Conservation (phyloP, 64 coral and sea anemone genomes). For the Trachythela sp. region DNA sequence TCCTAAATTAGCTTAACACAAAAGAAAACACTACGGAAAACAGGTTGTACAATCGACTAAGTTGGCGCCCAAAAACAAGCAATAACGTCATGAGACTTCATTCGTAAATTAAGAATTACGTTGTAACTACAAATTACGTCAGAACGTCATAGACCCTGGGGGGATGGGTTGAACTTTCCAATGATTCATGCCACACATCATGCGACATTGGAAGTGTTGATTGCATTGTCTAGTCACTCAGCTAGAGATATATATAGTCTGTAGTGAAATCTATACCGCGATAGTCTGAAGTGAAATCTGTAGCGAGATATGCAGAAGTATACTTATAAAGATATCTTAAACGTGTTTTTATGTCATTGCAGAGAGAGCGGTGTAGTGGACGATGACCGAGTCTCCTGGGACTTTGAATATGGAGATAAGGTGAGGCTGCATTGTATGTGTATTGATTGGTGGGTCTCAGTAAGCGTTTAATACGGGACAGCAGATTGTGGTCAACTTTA, state of each 20-base stretch:
- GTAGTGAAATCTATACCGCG: too few relatives aligned
- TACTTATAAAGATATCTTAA: neutral
- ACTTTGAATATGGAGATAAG: conserved; percentile 89
- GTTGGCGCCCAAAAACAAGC: too few relatives aligned
- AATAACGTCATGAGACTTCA: too few relatives aligned
- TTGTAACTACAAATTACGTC: too few relatives aligned
- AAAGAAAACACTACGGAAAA: too few relatives aligned
- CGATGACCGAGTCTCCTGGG: conserved; percentile 81
- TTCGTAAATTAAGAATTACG: too few relatives aligned
- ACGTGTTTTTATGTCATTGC: neutral
- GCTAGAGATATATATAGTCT: neutral
- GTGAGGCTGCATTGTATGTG: conserved; percentile 64
- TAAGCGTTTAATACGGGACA: neutral
- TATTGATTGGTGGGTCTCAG: conserved; percentile 62
- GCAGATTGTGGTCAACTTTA: too few relatives aligned
- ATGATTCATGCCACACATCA: neutral
- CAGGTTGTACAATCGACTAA: too few relatives aligned
- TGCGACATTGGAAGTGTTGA: neutral
- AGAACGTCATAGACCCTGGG: too few relatives aligned
- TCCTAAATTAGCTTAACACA: too few relatives aligned
- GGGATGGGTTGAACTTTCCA: neutral
- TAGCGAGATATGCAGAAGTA: neutral
- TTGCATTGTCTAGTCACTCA: neutral
- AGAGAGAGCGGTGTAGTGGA: conserved; percentile 99
- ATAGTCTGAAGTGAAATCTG: neutral